These are phyloP conservation scores for Prionace glauca DNA, from an alignment of 2,797 vertebrate species.

Conservation along the genomic window DNA sequence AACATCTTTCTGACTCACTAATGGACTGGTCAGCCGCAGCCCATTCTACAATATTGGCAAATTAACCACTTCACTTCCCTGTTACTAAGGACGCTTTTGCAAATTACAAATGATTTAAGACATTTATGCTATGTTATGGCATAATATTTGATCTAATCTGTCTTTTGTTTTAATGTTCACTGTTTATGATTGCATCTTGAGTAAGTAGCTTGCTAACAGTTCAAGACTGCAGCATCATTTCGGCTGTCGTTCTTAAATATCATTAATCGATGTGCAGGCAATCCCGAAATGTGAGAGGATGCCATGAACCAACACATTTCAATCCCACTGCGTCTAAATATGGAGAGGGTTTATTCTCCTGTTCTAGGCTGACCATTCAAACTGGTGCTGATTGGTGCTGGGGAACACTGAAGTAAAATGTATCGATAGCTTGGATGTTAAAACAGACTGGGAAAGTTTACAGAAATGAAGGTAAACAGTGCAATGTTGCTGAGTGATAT, in stretches of 20 bases:
- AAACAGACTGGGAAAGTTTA: not conserved
- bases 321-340: not conserved
- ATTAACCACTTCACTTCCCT: constrained; percentile 6
- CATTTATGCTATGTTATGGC: not conserved
- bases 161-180: not conserved
- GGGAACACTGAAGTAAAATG: not conserved
- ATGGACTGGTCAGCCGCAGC: not conserved
- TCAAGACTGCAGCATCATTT: not conserved
- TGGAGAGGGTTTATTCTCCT: not conserved
- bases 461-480: not conserved
- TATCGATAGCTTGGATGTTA: not conserved
- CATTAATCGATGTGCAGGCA: not conserved
- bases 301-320: not conserved
- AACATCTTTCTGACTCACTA: constrained; percentile 49
- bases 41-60: not conserved
- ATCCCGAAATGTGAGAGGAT: too few species aligned
- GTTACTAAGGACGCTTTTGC: not conserved
- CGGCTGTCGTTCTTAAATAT: not conserved
- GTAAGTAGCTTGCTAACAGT: not conserved
- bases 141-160: not conserved
- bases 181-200: not conserved
- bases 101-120: not conserved
- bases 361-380: not conserved
- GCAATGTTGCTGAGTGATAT: not conserved
- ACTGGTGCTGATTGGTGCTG: not conserved